Conservation (phyloP, 2,113 vertebrate genomes). For the Anarhynchus alexandrinus region DNA sequence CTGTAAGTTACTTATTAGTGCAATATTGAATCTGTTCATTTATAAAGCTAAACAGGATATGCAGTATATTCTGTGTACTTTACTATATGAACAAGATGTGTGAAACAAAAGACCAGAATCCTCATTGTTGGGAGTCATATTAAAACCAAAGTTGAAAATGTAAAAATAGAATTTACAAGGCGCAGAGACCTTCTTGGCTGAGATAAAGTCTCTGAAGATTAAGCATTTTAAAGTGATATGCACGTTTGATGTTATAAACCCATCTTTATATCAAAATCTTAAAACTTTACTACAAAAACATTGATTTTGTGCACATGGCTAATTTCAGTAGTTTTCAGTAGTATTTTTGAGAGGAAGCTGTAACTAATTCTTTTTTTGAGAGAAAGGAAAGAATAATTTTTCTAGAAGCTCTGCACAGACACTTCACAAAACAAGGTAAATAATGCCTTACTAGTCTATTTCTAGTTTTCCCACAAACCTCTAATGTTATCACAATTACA, state of each 20-base stretch:
- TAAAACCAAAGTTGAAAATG: neutral
- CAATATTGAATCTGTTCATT: neutral
- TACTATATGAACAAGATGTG: neutral
- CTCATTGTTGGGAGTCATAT: neutral
- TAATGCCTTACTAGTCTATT: neutral
- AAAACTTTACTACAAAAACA: neutral
- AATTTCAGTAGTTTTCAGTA: neutral
- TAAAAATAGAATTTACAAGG: neutral
- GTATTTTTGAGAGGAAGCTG: neutral
- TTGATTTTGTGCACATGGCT: neutral
- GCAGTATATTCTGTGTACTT: neutral
- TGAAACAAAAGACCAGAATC: neutral
- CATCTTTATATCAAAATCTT: neutral
- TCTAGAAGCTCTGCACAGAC: neutral
- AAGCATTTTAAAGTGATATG: neutral
- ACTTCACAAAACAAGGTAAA: neutral
- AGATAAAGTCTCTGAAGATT: neutral
- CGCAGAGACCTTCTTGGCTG: neutral
- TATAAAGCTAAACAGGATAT: neutral
- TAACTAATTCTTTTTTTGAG: neutral
- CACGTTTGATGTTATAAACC: neutral
- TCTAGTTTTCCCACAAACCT: neutral
- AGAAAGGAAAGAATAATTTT: neutral
- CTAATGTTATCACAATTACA: neutral
- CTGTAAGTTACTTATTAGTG: neutral